Conservation (phyloP, 2,888 invertebrate genomes). For the Ochropacha duplaris region DNA sequence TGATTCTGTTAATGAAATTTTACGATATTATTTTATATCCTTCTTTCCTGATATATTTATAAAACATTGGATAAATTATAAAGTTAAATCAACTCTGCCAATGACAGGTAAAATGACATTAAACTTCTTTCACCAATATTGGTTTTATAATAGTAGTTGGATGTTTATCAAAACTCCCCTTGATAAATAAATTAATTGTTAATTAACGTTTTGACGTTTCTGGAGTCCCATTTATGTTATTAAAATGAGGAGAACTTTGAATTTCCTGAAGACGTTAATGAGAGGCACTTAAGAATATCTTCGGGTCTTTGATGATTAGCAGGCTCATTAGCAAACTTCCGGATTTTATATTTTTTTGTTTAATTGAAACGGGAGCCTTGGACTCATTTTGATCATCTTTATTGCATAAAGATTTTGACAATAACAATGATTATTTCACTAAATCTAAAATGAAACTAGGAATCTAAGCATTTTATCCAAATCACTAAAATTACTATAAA, state of each 20-base stretch:
- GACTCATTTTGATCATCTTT: not conserved
- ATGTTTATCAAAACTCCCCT: conserved; percentile 2
- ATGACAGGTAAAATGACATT: not conserved
- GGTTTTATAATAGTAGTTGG: not conserved
- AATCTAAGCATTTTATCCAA: not conserved
- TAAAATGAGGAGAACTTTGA: conserved; percentile 4
- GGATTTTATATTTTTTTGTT: conserved; percentile 1
- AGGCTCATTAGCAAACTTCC: conserved; percentile 6
- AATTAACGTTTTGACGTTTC: conserved; percentile 5
- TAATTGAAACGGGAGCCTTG: not conserved
- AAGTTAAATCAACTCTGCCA: not conserved
- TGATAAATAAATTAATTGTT: conserved; percentile 5
- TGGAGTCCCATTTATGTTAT: conserved; percentile 6
- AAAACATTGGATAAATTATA: too few relatives aligned
- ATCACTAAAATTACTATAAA: not conserved
- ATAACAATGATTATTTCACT: not conserved
- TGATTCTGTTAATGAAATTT: too few relatives aligned
- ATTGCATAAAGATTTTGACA: not conserved
- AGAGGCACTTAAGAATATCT: conserved; percentile 7
- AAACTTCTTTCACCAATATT: too few relatives aligned
- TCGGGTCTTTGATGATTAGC: conserved; percentile 6
- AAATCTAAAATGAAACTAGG: not conserved
- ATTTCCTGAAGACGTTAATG: conserved; percentile 4
- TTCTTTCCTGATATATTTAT: too few relatives aligned
- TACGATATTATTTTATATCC: too few relatives aligned